Evolutionary conservation across 2,113 vertebrate species (phyloP).

Genomic region (Tragulus kanchil): DNA sequence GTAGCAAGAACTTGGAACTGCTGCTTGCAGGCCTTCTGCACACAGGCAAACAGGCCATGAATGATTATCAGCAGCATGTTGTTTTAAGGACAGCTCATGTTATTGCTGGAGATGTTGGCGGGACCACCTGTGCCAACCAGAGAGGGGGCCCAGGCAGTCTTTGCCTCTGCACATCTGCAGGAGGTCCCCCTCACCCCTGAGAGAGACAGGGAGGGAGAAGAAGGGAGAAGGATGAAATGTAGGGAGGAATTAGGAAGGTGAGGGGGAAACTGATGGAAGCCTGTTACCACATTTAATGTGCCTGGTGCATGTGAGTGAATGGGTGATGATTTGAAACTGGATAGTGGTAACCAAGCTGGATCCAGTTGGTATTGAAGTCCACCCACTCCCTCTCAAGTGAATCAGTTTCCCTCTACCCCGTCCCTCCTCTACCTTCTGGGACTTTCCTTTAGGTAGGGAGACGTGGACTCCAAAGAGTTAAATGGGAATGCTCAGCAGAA

Average conservation of each 20-base stretch:
- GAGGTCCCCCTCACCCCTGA: neutral
- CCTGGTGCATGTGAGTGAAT: neutral
- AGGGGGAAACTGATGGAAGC: neutral
- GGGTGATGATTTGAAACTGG: rapidly evolving
- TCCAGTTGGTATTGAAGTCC: neutral
- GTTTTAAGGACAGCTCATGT: neutral
- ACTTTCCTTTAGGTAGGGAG: neutral
- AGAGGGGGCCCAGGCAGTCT: too few relatives aligned
- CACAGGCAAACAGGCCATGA: slow-evolving; percentile 52
- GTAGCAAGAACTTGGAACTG: neutral
- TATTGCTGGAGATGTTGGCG: neutral
- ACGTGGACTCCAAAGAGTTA: neutral
- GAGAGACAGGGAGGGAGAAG: neutral
- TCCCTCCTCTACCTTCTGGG: neutral
- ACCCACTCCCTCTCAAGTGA: neutral
- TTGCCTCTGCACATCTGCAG: neutral
- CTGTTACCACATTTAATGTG: rapidly evolving
- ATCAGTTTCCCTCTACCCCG: neutral
- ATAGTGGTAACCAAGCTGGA: neutral
- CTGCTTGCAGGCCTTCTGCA: slow-evolving; percentile 26
- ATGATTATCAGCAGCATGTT: neutral
- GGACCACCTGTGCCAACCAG: too few relatives aligned
- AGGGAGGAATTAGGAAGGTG: neutral
- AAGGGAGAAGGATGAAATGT: neutral
- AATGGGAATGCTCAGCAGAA: rapidly evolving